phyloP scores from a whole-genome alignment of 2,113 vertebrate species.

The rat (Rattus norvegicus) region DNA sequence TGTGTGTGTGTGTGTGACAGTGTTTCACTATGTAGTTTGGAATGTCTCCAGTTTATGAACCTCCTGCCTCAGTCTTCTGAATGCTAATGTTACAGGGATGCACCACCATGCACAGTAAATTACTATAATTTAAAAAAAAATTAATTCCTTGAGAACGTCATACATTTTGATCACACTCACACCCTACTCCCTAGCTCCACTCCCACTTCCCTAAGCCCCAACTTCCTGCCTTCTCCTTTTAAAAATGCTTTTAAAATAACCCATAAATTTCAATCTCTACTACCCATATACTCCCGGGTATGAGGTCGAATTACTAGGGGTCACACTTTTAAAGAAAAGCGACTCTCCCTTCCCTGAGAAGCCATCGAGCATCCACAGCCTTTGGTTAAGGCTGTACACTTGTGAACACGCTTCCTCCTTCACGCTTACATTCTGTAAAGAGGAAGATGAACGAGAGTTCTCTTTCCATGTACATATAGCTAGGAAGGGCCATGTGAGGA shows the following conservation, averaged over 20 bases:
- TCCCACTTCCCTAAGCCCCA: background rate
- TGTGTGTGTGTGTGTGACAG: background rate
- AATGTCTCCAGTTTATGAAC: background rate
- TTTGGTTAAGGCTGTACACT: background rate
- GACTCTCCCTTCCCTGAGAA: background rate
- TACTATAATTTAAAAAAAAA: background rate
- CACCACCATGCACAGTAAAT: background rate
- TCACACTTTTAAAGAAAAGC: background rate
- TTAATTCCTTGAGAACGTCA: background rate
- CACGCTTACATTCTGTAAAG: background rate
- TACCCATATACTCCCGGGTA: background rate
- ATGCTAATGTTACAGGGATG: background rate
- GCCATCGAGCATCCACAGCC: background rate
- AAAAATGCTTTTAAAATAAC: background rate
- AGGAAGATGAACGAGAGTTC: background rate
- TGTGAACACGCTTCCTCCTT: background rate
- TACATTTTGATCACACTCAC: background rate
- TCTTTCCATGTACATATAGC: background rate
- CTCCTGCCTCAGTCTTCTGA: background rate
- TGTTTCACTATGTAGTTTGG: background rate
- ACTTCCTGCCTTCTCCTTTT: background rate
- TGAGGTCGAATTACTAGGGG: background rate
- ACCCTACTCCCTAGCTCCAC: background rate
- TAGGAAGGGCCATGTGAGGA: background rate
- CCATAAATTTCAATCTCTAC: background rate